Evolutionary conservation across 1,140 invertebrate genomes (phyloP), one percentile per base, ranked within the genome.

Genomic region (Aphidius gifuensis): DNA sequence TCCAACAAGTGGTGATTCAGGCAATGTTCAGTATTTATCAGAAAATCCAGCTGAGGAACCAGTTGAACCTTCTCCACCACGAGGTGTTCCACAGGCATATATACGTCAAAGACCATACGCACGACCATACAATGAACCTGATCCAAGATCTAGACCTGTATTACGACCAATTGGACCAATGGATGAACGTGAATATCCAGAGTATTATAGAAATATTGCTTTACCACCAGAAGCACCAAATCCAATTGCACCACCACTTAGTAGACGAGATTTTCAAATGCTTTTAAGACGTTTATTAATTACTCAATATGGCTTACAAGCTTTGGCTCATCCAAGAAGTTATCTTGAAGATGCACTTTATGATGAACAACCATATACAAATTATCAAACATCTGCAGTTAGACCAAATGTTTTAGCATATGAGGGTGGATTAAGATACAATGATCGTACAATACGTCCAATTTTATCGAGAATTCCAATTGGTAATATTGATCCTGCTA

Each of bases 261-360:
- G 80, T 59, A 73, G 80, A 51, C 68, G 77, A 0, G 78, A 81
- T 64, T 80, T 79, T 21, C 79, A 80, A 40, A 58, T 75, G 1
- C 60, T 81, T 3, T 53, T 82, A 2, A 72, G 76, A 40, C 72
- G 70, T 56, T 69, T 77, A 47, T 56, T 79, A 3, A 75, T 78
- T 11, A 80, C 78, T 57, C 81, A 80, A 23, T 80, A 81, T 23
- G 77, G 77, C 2, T 62, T 72, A 6, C 73, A 74, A 48, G 79
- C 82, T 9, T 64, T 83, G 0, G 74, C 68, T 16, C 77, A 80
- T 58, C 79, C 79, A 0, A 77, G 74, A 54, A 74, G 72, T 0
- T 80, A 79, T 51, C 62, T 81, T 2, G 78, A 80, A 46, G 77
- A 82, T 48, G 80, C 78, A 0, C 57, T 80, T 9, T 80, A 80